Base-by-base conservation (phyloP, 1,140 invertebrate species). In the Coenobita brevimanus region DNA sequence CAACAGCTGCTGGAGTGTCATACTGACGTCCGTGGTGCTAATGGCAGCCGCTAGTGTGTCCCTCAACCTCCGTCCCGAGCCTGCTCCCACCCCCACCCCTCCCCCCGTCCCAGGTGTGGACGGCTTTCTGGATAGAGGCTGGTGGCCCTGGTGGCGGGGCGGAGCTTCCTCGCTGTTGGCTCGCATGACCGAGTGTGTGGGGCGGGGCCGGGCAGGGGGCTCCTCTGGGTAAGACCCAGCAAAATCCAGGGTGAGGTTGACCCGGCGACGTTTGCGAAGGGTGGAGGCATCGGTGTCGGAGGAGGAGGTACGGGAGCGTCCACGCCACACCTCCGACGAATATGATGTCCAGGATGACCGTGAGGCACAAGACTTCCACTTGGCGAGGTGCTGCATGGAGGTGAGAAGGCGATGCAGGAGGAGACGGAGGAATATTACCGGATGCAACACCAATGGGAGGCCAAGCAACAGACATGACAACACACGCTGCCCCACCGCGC, bases 361-460 rank as follows among this genome's bases (percentile, higher is more conserved):
- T 24, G 92, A 93, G 41, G 93, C 92, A 89, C 93, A 93, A 73
- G 92, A 92, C 88, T 93, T 93, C 93, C 93, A 93, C 87, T 93
- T 90, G 89, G 92, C 91, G 36, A 93, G 91, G 3, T 93, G 92
- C 21, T 93, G 92, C 69, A 91, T 92, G n/a, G 93, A 93, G n/a
- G 92, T 93, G 1, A 94, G 94, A 27, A 95, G 92, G 69, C 94
- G 93, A 91, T 95, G 95, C 69, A 94, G 93, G 30, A 95, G 92
- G 3, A 95, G 92, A 13, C 95, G 92, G 17, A 95, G 91, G 13
- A 95, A 92, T 21, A 95, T 94, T 4, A 95, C 92, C 0, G 95
- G 95, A 90, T 94, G 94, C 41, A 95, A 92, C 21, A 94, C 91
- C 82, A 93, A 92, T 0, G 94, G 94, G 62, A 94, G 93, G 80